Evolutionary conservation across 2,888 invertebrate genomes (phyloP).

Genomic region (Gari tellinella): DNA sequence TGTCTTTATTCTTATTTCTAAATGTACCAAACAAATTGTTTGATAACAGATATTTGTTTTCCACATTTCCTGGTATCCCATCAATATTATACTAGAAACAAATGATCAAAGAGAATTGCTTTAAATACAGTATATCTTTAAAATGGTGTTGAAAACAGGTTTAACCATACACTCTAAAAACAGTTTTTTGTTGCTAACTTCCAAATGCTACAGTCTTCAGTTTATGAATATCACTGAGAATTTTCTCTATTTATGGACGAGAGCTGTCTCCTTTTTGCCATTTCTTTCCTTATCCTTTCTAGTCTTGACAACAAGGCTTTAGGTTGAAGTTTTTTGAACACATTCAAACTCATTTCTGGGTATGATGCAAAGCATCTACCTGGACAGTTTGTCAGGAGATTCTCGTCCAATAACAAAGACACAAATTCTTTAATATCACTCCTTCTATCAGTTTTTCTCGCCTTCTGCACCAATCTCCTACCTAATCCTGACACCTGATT

Average conservation of each 20-base stretch:
- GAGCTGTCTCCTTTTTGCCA: conserved; percentile 11
- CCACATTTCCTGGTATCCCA: too few species aligned
- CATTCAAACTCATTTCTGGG: conserved; percentile 1
- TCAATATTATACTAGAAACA: too few species aligned
- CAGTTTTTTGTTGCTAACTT: too few species aligned
- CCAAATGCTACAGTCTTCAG: too few species aligned
- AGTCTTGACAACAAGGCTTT: conserved; percentile 12
- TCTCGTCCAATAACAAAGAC: conserved; percentile 15
- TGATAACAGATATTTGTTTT: too few species aligned
- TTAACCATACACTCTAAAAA: too few species aligned
- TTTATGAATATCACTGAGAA: neutral
- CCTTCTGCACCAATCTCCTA: conserved; percentile 1
- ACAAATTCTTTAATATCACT: conserved; percentile 32
- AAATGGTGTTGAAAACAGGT: too few species aligned
- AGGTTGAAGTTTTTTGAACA: conserved; percentile 10
- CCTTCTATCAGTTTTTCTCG: neutral
- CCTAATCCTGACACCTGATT: conserved; percentile 12
- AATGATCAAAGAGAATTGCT: too few species aligned
- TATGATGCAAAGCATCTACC: conserved; percentile 17
- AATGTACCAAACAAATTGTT: too few species aligned
- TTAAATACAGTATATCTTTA: too few species aligned
- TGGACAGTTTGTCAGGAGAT: conserved; percentile 16
- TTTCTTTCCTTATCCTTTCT: conserved; percentile 1
- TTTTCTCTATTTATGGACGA: too few species aligned
- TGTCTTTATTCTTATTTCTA: too few species aligned